Percentiles rank a stretch among this genome's conserved stretches.
phyloP scores from a whole-genome alignment of 2,113 vertebrate species.

The Pongo pygmaeus region DNA sequence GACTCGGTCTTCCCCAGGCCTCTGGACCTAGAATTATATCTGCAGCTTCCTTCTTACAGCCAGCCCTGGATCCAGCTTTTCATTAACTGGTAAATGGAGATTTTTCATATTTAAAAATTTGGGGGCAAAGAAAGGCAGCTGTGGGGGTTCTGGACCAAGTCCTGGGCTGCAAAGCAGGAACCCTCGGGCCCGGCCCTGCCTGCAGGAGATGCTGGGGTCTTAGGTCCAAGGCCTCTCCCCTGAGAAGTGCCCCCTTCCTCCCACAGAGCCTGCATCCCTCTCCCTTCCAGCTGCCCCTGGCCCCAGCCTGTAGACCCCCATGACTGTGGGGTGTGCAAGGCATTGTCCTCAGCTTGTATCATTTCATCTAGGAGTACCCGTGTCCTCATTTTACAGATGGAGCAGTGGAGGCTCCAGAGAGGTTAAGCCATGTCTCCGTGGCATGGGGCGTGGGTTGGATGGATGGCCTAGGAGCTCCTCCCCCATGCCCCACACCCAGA shows the following conservation, averaged over 20 bases:
- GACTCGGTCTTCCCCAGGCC: fast-evolving
- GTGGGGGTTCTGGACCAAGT: background rate
- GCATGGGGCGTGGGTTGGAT: fast-evolving
- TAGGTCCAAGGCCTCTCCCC: background rate
- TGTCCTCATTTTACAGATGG: background rate
- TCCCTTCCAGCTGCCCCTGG: background rate
- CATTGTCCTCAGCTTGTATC: background rate
- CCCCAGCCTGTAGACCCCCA: background rate
- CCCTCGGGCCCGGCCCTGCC: background rate
- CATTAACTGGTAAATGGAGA: background rate
- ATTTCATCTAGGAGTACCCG: background rate
- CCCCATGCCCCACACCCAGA: background rate
- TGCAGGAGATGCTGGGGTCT: background rate
- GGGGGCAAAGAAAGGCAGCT: background rate
- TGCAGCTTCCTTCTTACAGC: background rate
- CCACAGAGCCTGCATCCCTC: fast-evolving
- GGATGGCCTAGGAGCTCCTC: background rate
- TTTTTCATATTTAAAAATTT: background rate
- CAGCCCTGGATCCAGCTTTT: background rate
- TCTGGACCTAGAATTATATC: background rate
- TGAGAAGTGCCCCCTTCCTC: background rate
- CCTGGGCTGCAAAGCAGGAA: background rate
- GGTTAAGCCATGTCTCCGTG: fast-evolving
- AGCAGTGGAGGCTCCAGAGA: background rate
- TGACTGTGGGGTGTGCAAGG: background rate